phyloP scores from a whole-genome alignment of 2,797 vertebrate species.

The Anniella stebbinsi region DNA sequence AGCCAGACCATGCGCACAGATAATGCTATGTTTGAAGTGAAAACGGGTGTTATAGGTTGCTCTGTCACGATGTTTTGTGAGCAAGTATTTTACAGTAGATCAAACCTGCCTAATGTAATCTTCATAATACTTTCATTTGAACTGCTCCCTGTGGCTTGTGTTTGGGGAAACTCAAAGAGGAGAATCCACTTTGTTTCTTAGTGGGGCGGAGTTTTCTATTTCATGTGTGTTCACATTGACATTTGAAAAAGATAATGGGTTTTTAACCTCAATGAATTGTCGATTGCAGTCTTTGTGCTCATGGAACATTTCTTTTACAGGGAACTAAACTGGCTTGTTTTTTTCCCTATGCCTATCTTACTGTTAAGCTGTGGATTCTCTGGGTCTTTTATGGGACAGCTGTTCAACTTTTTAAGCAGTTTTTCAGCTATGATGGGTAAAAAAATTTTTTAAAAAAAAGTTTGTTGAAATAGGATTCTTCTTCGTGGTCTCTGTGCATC shows the following conservation, averaged over 20 bases:
- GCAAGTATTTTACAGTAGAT: constrained; percentile 71
- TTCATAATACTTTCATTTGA: constrained; percentile 74
- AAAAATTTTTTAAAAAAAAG: not conserved
- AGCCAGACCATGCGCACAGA: constrained; percentile 59
- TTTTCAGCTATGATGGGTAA: not conserved
- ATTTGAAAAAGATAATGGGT: constrained; percentile 72
- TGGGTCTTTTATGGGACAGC: not conserved
- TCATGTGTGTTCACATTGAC: constrained; percentile 68
- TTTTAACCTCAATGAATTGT: constrained; percentile 76
- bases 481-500: too few species aligned
- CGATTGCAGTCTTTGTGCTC: constrained; percentile 58
- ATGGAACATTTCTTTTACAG: constrained; percentile 51
- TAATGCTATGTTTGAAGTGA: constrained; percentile 70
- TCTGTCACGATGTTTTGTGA: constrained; percentile 63
- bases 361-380: not conserved
- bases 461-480: not conserved
- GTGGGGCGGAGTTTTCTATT: constrained; percentile 58
- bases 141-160: constrained; percentile 72
- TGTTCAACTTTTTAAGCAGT: not conserved
- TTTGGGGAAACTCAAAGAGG: constrained; percentile 69
- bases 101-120: constrained; percentile 75
- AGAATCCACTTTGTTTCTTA: constrained; percentile 67
- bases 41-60: constrained; percentile 73
- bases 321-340: constrained; percentile 49
- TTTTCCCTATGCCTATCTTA: constrained; percentile 45